Conservation (phyloP, 2,797 vertebrate species). For the Sebastes minor region DNA sequence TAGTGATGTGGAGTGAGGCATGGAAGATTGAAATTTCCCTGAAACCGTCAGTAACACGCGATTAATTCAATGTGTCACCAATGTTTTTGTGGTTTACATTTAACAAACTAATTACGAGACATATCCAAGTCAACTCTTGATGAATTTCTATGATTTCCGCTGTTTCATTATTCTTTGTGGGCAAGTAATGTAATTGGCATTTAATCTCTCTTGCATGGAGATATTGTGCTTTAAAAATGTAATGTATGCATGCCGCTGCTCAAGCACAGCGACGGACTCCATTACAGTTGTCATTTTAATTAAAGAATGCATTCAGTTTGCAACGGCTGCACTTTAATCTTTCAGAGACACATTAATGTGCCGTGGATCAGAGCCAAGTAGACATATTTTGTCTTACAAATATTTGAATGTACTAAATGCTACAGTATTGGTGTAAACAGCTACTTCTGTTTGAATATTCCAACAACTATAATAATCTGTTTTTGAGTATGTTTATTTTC, state of each 20-base stretch:
- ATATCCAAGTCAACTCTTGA: background rate
- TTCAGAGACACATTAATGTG: constrained; percentile 10
- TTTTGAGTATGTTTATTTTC: background rate
- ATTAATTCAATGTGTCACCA: background rate
- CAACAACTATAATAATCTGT: background rate
- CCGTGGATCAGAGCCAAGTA: constrained; percentile 12
- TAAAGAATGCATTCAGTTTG: constrained; percentile 22
- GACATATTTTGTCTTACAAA: constrained; percentile 11
- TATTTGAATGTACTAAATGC: constrained; percentile 13
- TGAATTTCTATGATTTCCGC: background rate
- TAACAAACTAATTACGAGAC: background rate
- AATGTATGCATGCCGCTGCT: constrained; percentile 36
- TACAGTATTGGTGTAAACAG: background rate
- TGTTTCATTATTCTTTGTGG: constrained; percentile 22
- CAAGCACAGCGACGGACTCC: background rate
- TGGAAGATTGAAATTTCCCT: constrained; percentile 7
- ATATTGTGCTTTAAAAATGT: constrained; percentile 1
- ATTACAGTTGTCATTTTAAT: constrained; percentile 40
- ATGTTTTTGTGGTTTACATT: constrained; percentile 4
- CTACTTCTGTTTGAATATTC: background rate
- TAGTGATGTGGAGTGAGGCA: background rate
- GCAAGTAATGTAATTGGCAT: constrained; percentile 12
- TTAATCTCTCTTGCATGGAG: constrained; percentile 17
- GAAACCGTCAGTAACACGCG: background rate
- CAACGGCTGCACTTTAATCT: constrained; percentile 24